Conservation (phyloP, 2,888 invertebrate species). For the Limnephilus rhombicus region DNA sequence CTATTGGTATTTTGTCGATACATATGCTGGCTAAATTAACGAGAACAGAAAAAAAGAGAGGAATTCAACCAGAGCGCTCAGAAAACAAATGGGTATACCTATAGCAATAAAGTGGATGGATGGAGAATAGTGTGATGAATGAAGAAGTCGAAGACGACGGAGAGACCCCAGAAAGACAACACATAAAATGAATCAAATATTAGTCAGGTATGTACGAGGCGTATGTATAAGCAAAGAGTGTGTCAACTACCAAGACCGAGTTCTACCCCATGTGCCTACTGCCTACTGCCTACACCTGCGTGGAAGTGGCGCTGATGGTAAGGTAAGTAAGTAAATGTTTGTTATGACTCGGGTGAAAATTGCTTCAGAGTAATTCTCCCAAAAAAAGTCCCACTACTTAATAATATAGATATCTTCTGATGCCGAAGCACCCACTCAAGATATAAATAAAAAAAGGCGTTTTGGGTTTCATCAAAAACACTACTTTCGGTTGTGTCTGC, state of each 20-base stretch:
- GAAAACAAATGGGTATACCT: neutral
- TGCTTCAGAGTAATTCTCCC: neutral
- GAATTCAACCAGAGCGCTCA: neutral
- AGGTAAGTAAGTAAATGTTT: neutral
- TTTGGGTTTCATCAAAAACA: neutral
- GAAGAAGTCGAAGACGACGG: neutral
- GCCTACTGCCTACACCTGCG: conserved; percentile 1
- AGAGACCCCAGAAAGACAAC: neutral
- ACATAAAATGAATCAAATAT: neutral
- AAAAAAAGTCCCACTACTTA: neutral
- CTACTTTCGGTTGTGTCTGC: too few relatives aligned
- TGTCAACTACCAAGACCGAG: neutral
- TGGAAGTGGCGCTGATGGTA: neutral
- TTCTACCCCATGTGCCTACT: neutral
- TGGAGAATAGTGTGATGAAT: neutral
- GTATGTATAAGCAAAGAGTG: neutral
- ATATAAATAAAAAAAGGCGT: neutral
- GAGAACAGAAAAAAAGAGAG: neutral
- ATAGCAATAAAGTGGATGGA: neutral
- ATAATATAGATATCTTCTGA: neutral
- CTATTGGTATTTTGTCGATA: neutral
- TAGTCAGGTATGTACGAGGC: neutral
- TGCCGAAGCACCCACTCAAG: neutral
- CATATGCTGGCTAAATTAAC: neutral
- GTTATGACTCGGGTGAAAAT: neutral